Evolutionary conservation across 2,797 vertebrate genomes (phyloP), one percentile per base, ranked within the genome.

Genomic region (Hypotaenidia philippensis): DNA sequence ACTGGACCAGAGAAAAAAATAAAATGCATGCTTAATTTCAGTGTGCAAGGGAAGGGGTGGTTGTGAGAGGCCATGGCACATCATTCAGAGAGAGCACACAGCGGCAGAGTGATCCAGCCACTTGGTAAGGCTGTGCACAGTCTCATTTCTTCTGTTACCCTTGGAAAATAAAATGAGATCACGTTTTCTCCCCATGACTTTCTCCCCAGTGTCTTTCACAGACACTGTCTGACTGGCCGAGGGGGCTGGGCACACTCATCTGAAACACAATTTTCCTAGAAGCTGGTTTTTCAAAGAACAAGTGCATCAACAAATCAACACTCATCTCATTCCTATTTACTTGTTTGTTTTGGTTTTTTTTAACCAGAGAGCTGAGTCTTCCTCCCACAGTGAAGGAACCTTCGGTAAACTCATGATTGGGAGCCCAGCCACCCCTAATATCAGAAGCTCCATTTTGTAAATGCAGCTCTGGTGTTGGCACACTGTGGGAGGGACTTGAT

Each of bases 401-500:
- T 66, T 79, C 40, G 52, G 79, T 61, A 89, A 75, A 56, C n/a
- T 84, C 59, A 66, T 38, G 50, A 44, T 41, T 27, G 49, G 49
- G 53, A 92, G 89, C 61, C 38, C 72, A 85, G 69, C 61, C 0
- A 0, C 69, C 80, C 36, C 79, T 88, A 86, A 61, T 75, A 72
- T 50, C 89, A 95, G 45, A 21, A 47, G 72, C 91, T 81, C 53
- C 72, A 83, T 83, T 86, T 94, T 78, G 91, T 57, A 96, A 91
- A 94, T 75, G 4, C 8, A 83, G 41, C 11, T 10, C 69, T 65
- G 61, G 41, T 69, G 61, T 88, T 96, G 87, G 84, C 95, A 96
- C 87, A 85, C 56, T 49, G 57, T 50, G 45, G 65, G 56, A 92
- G 15, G 32, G n/a, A 72, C 9, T 4, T 1, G 4, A 63, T 55